These are phyloP conservation scores for Betta splendens DNA, from an alignment of 2,797 vertebrate genomes.

Conservation along the genomic window DNA sequence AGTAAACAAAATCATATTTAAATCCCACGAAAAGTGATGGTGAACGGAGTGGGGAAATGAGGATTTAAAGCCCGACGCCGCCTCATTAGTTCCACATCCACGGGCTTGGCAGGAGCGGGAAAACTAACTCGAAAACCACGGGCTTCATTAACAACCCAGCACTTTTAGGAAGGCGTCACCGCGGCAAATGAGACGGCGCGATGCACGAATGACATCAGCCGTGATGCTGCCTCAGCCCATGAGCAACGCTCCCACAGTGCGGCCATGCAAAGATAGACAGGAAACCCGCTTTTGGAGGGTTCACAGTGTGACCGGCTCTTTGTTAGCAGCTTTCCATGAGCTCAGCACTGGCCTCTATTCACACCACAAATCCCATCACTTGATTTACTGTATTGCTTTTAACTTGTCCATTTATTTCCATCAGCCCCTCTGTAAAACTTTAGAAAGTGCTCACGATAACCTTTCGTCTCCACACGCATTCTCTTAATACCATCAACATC, in stretches of 20 bases:
- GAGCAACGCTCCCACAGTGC: slow-evolving; percentile 20
- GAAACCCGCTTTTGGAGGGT: slow-evolving; percentile 5
- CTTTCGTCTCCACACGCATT: neutral
- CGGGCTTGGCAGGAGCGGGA: neutral
- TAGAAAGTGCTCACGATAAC: slow-evolving; percentile 9
- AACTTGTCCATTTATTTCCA: slow-evolving; percentile 17
- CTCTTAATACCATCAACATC: neutral
- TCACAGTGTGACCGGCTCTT: slow-evolving; percentile 20
- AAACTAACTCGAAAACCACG: neutral
- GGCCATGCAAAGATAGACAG: neutral
- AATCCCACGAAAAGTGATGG: slow-evolving; percentile 16
- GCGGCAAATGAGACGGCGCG: slow-evolving; percentile 2
- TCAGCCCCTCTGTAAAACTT: slow-evolving; percentile 5
- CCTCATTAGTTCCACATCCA: slow-evolving; percentile 47
- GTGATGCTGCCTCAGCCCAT: slow-evolving; percentile 2
- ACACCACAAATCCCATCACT: slow-evolving; percentile 20
- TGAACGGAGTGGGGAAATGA: slow-evolving; percentile 13
- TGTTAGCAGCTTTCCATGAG: slow-evolving; percentile 21
- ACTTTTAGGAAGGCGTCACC: slow-evolving; percentile 12
- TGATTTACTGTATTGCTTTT: slow-evolving; percentile 29
- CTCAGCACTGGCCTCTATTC: slow-evolving; percentile 7
- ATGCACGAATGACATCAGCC: neutral
- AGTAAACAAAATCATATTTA: slow-evolving; percentile 16
- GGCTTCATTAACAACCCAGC: slow-evolving; percentile 32
- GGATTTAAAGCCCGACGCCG: slow-evolving; percentile 24